Evolutionary conservation across 1,140 invertebrate genomes (phyloP).

Genomic region (Glossosoma conforme): DNA sequence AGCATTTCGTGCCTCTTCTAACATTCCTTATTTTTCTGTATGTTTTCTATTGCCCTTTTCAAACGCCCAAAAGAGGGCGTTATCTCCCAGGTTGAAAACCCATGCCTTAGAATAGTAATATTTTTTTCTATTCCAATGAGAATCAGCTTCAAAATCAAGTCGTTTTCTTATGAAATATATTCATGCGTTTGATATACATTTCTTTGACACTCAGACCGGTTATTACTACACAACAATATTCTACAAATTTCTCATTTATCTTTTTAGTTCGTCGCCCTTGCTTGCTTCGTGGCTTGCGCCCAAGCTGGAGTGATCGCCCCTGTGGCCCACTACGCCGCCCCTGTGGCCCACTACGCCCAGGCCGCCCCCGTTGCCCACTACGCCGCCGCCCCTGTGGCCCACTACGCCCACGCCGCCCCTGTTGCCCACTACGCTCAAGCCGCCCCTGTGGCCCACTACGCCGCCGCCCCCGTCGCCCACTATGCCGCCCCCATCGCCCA

Average conservation of each 20-base stretch:
- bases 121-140: too few relatives aligned
- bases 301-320: constrained; percentile 8
- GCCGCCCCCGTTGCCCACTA: constrained; percentile 10
- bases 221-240: not conserved
- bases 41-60: too few relatives aligned
- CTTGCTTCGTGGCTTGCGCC: constrained; percentile 1
- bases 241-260: not conserved
- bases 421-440: constrained; percentile 29
- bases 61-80: too few relatives aligned
- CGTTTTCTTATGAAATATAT: too few relatives aligned
- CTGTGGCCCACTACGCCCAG: constrained; percentile 7
- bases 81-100: too few relatives aligned
- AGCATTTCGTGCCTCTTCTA: too few relatives aligned
- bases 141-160: too few relatives aligned
- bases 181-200: too few relatives aligned
- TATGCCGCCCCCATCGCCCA: constrained; percentile 19
- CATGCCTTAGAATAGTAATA: too few relatives aligned
- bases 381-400: constrained; percentile 7
- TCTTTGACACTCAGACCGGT: too few relatives aligned
- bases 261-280: constrained; percentile 5
- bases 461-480: constrained; percentile 23
- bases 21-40: too few relatives aligned
- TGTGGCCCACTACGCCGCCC: constrained; percentile 4
- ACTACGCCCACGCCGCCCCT: constrained; percentile 22
- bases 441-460: constrained; percentile 31